Base-by-base conservation (phyloP, 1,140 invertebrate genomes). In the Drosophila arawakana region DNA sequence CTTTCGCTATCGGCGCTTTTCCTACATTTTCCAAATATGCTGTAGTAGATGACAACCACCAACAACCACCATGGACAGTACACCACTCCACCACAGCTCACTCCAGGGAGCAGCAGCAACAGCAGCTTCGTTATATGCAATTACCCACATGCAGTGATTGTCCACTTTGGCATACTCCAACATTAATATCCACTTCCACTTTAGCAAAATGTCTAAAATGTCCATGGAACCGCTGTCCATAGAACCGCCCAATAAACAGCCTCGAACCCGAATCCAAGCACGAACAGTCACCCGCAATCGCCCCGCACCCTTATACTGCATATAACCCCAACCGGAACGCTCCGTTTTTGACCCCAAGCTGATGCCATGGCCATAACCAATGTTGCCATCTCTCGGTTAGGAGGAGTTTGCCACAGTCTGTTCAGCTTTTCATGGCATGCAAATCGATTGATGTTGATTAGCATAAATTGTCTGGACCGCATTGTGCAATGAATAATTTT, bases 391-490 rank as follows among this genome's bases (percentile, higher is more conserved):
- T 52, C 25, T 50, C 9, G 25, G 47, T 50, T 50, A 30, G 50
- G 41, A 21, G 39, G 30, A 43, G 11, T 41, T 30, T 66, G 41
- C 35, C 15, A 18, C 21, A 10, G 47, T 13, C 13, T 41, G 54
- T 55, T 9, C 72, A 52, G 67, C 79, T 74, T 86, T 86, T 82
- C 78, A 68, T 65, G 74, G 72, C 80, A 89, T 89, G 85, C 84
- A 83, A 90, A 90, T 86, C 86, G 86, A 90, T 90, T 90, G 86
- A 90, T 90, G 86, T 90, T 90, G 86, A 90, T 90, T 90, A 90
- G 88, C 86, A 90, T 90, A 90, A 90, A 90, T 90, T 90, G 86
- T 90, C 86, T 90, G 86, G 82, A 90, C 86, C 86, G 82, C 86
- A 89, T 72, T 90, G 85, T 89, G 84, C 84, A 89, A 89, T 89